A percentile compares a stretch with the other conserved stretches of the same genome.
Conservation (phyloP, 1,140 invertebrate genomes). For the Cylas formicarius region DNA sequence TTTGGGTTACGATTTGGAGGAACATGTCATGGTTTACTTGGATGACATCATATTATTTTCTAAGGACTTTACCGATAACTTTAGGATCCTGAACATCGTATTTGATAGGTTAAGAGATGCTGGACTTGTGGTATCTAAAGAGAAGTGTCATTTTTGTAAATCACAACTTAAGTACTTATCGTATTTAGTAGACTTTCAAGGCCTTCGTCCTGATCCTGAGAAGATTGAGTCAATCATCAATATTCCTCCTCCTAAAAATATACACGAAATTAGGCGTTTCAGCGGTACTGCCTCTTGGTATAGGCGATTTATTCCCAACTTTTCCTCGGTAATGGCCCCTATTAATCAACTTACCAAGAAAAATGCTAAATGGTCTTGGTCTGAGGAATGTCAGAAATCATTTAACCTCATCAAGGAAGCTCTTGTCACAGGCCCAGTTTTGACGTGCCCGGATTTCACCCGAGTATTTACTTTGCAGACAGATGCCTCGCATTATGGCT, state of each 20-base stretch:
- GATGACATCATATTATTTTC: conserved; percentile 38
- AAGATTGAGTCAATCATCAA: conserved; percentile 31
- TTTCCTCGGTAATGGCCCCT: conserved; percentile 8
- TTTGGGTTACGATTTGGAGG: conserved; percentile 25
- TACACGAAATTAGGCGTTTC: conserved; percentile 18
- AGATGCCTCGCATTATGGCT: conserved; percentile 25
- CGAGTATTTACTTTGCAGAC: conserved; percentile 31
- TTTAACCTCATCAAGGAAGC: conserved; percentile 18
- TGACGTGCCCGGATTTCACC: conserved; percentile 25
- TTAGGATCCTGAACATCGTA: conserved; percentile 15
- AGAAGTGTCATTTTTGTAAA: conserved; percentile 12
- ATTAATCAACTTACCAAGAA: conserved; percentile 30
- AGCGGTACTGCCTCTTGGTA: conserved; percentile 16
- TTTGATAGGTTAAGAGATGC: conserved; percentile 14
- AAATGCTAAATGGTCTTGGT: conserved; percentile 21
- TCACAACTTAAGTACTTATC: conserved; percentile 4
- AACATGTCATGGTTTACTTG: conserved; percentile 27
- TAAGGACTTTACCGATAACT: conserved; percentile 27
- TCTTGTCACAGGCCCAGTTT: conserved; percentile 17
- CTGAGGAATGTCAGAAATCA: conserved; percentile 14
- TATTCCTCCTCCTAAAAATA: conserved; percentile 26
- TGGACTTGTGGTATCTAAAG: conserved; percentile 9
- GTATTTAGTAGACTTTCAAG: not conserved
- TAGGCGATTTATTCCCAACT: conserved; percentile 9
- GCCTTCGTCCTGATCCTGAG: conserved; percentile 1